phyloP scores from a whole-genome alignment of 2,888 invertebrate species.

The Drosophila bunnanda region DNA sequence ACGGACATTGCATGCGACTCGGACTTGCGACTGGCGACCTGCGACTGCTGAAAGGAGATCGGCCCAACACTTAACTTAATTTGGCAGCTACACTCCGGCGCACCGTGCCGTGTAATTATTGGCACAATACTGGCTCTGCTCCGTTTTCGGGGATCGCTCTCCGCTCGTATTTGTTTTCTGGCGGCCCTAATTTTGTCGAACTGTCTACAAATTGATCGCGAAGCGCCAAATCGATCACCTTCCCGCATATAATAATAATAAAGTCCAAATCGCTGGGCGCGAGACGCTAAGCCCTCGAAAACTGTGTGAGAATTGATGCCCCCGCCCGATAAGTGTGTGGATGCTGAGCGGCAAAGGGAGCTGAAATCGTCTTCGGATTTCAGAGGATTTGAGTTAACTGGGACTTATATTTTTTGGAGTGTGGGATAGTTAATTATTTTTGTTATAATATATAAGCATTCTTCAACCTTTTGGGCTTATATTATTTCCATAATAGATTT shows the following conservation, averaged over 20 bases:
- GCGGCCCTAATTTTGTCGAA: slow-evolving; percentile 71
- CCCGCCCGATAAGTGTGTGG: slow-evolving; percentile 38
- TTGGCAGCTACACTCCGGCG: slow-evolving; percentile 80
- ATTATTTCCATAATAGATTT: too few relatives aligned
- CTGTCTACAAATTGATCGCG: slow-evolving; percentile 83
- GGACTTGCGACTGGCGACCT: slow-evolving; percentile 26
- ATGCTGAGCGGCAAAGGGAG: slow-evolving; percentile 40
- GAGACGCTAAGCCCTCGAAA: slow-evolving; percentile 31
- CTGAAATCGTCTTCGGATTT: slow-evolving; percentile 43
- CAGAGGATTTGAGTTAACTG: slow-evolving; percentile 14
- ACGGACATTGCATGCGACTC: slow-evolving; percentile 37
- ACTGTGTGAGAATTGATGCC: slow-evolving; percentile 73
- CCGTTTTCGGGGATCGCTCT: slow-evolving; percentile 25
- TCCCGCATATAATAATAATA: slow-evolving; percentile 77
- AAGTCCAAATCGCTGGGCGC: slow-evolving; percentile 64
- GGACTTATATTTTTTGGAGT: background rate
- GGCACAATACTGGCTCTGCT: slow-evolving; percentile 68
- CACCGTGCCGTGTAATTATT: slow-evolving; percentile 78
- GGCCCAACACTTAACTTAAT: slow-evolving; percentile 84
- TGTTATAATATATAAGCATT: background rate
- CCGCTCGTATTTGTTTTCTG: slow-evolving; percentile 69
- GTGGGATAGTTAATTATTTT: background rate
- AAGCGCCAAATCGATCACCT: slow-evolving; percentile 85
- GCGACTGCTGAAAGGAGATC: slow-evolving; percentile 75
- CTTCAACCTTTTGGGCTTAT: too few relatives aligned